Base-by-base conservation (phyloP, 2,888 invertebrate genomes). In the Torymus auratus region DNA sequence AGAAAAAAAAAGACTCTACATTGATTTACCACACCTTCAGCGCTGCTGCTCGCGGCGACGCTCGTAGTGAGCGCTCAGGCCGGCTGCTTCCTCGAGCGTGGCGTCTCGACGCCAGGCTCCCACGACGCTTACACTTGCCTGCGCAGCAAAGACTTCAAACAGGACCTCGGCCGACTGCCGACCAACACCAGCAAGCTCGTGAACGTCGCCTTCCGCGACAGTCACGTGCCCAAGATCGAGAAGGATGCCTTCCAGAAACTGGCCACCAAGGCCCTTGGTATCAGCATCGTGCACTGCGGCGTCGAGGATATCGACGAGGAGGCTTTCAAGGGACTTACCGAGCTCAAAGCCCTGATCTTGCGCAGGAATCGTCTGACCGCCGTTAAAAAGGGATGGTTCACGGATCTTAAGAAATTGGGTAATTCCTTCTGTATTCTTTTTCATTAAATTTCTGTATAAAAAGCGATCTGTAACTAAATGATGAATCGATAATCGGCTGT, bases 311-410 rank as follows among this genome's bases (percentile, higher is more conserved):
- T 84, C 20, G 77, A 82, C 17, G 83, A 78, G 12, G 65, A 81
- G 7, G 80, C 83, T 0, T 84, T 84, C 64, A n/a, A 28, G 1
- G 83, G 82, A 11, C 78, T 84, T 4, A 50, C 71, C 50, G 77
- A 83, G 23, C 72, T 84, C 13, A 72, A 74, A 55, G 80, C 69
- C 0, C 81, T 84, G 2, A 74, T 76, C n/a, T 61, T 84, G 7
- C 73, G 77, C 15, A 65, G 77, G 1, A 82, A 82, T 67, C 70
- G 70, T 1, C 58, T 84, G n/a, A 17, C 68, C 12, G 64, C n/a
- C 2, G 78, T 83, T 12, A 83, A 80, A 17, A 74, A 77, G 15
- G 28, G 28, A 11, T 83, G 84, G 84, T 83, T 84, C 78, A 78
- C 73, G 71, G 81, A 81, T 65, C 81, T 84, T 11, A 60, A 50